Percentiles rank a stretch among this genome's conserved stretches.
Evolutionary conservation across 2,113 vertebrate genomes (phyloP).

Genomic region (Petrocephalus microphthalmus): DNA sequence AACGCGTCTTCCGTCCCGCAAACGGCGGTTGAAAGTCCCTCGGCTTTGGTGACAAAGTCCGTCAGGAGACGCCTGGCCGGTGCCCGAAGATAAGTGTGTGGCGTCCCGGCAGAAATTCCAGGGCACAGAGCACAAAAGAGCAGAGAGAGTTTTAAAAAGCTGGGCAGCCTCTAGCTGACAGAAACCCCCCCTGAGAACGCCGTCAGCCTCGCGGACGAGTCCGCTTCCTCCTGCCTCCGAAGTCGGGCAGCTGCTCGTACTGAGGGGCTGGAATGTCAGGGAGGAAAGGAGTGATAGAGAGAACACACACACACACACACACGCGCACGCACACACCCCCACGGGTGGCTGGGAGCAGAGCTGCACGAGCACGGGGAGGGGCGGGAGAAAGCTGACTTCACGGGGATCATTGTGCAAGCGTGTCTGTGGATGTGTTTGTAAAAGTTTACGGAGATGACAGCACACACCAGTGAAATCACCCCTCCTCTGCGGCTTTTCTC

Average conservation of each 20-base stretch:
- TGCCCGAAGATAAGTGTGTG: neutral
- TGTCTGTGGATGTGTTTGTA: conserved; percentile 11
- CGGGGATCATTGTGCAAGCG: conserved; percentile 31
- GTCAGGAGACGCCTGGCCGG: neutral
- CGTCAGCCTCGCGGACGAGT: conserved; percentile 1
- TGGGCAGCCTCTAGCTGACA: neutral
- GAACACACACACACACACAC: conserved; percentile 30
- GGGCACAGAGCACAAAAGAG: neutral
- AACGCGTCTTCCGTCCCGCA: neutral
- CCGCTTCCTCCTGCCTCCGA: conserved; percentile 32
- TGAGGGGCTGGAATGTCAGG: conserved; percentile 53
- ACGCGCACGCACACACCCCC: conserved; percentile 27
- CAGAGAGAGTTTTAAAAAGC: neutral
- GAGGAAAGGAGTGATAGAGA: conserved; percentile 48
- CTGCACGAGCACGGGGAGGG: conserved; percentile 41
- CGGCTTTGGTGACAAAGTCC: neutral
- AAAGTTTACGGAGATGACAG: conserved; percentile 29
- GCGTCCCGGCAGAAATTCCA: neutral
- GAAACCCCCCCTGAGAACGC: conserved; percentile 15
- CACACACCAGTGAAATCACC: conserved; percentile 45
- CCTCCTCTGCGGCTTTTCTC: neutral
- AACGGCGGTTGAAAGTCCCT: neutral
- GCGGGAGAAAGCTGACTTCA: conserved; percentile 48
- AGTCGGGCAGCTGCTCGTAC: conserved; percentile 41
- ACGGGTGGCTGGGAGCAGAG: conserved; percentile 14